phyloP scores from a whole-genome alignment of 2,797 vertebrate species.

The Pseudochaenichthys georgianus region DNA sequence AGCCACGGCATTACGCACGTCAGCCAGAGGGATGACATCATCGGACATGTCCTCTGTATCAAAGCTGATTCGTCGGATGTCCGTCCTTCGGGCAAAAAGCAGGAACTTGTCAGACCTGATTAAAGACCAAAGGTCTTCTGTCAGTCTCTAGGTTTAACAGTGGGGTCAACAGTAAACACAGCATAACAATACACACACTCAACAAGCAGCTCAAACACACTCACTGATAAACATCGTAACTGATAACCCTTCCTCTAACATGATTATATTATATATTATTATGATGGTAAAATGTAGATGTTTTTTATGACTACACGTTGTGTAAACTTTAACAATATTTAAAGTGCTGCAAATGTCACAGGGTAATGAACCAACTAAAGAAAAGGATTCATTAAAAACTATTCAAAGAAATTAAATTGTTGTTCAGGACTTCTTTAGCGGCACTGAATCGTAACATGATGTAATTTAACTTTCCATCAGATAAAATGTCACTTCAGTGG shows the following conservation, averaged over 20 bases:
- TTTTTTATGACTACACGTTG: background rate
- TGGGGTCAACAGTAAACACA: constrained; percentile 89
- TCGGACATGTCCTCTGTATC: constrained; percentile 98
- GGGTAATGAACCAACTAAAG: background rate
- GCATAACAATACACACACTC: constrained; percentile 68
- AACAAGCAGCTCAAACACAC: constrained; percentile 16
- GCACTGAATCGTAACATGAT: background rate
- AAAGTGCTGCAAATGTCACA: background rate
- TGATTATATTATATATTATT: background rate
- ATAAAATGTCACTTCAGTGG: constrained; percentile 9
- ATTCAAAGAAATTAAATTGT: background rate
- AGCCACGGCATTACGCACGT: constrained; percentile 97
- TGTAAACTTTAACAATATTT: background rate
- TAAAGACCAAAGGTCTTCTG: constrained; percentile 99
- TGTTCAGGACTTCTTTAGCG: background rate
- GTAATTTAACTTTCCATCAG: background rate
- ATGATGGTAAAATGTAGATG: background rate
- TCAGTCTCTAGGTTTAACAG: constrained; percentile 96
- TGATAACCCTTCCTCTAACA: background rate
- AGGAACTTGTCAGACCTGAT: constrained; percentile 99
- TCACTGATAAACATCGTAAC: constrained; percentile 13
- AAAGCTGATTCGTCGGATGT: constrained; percentile 99
- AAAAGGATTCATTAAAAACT: constrained; percentile 1
- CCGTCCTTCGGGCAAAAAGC: constrained; percentile 99
- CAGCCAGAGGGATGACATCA: constrained; percentile 96